Percentiles rank a stretch among this genome's conserved stretches.
These are phyloP conservation scores for Diuraphis noxia DNA, from an alignment of 1,140 invertebrate genomes.

Conservation along the genomic window DNA sequence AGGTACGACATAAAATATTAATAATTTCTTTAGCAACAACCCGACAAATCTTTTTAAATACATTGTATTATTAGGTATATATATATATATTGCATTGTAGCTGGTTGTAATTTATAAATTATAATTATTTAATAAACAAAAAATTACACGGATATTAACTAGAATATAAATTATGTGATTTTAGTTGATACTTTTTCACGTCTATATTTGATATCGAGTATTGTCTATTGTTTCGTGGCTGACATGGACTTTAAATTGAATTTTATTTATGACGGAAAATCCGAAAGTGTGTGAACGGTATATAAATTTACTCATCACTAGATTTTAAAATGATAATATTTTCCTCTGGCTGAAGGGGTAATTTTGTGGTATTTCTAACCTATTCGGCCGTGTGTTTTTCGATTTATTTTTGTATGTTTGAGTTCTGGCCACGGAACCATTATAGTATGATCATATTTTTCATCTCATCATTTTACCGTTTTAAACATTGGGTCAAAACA, in stretches of 20 bases:
- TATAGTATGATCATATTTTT: slow-evolving; percentile 10
- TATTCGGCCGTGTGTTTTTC: neutral
- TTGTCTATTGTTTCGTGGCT: neutral
- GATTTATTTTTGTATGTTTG: neutral
- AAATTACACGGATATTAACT: neutral
- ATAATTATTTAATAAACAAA: neutral
- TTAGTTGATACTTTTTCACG: neutral
- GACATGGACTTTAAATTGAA: neutral
- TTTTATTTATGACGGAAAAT: neutral
- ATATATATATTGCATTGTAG: neutral
- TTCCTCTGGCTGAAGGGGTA: neutral
- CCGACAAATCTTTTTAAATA: neutral
- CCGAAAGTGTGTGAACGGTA: neutral
- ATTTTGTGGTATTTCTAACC: neutral
- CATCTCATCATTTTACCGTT: neutral
- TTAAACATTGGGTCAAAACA: neutral
- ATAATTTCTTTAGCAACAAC: neutral
- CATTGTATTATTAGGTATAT: neutral
- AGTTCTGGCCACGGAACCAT: neutral
- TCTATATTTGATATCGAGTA: neutral
- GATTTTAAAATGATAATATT: neutral
- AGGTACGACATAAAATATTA: neutral
- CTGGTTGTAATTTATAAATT: neutral
- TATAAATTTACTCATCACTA: neutral
- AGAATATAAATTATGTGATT: neutral